These are phyloP conservation scores for Orientallactaga bullata DNA, from an alignment of 2,113 vertebrate genomes.

Conservation along the genomic window DNA sequence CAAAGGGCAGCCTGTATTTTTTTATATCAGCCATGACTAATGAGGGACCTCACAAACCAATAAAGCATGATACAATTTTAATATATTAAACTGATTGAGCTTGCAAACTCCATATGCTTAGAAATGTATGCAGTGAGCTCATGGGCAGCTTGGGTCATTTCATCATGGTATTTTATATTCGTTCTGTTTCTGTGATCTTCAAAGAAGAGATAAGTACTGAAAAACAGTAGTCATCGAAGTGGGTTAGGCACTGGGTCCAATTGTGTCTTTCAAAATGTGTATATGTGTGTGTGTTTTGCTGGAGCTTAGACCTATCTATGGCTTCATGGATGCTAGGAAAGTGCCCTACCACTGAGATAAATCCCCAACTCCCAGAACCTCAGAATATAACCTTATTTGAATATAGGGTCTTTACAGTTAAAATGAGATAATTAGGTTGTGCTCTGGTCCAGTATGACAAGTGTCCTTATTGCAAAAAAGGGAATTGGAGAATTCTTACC, in stretches of 20 bases:
- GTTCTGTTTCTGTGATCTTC: not conserved
- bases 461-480: not conserved
- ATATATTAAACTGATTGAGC: slow-evolving; percentile 33
- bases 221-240: not conserved
- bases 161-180: not conserved
- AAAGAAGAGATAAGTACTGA: not conserved
- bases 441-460: not conserved
- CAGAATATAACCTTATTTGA: slow-evolving; percentile 4
- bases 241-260: not conserved
- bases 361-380: not conserved
- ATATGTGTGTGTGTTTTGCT: not conserved
- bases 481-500: not conserved
- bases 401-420: slow-evolving; percentile 5
- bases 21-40: slow-evolving; percentile 35
- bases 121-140: not conserved
- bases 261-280: not conserved
- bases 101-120: not conserved
- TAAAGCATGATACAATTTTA: slow-evolving; percentile 61
- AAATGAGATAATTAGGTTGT: not conserved
- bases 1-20: slow-evolving; percentile 36
- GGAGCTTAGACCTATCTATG: not conserved
- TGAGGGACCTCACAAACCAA: slow-evolving; percentile 8
- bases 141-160: not conserved
- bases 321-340: not conserved
- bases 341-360: not conserved